Evolutionary conservation across 2,888 invertebrate genomes (phyloP).

Genomic region (Vannuccia rotundouncinata): DNA sequence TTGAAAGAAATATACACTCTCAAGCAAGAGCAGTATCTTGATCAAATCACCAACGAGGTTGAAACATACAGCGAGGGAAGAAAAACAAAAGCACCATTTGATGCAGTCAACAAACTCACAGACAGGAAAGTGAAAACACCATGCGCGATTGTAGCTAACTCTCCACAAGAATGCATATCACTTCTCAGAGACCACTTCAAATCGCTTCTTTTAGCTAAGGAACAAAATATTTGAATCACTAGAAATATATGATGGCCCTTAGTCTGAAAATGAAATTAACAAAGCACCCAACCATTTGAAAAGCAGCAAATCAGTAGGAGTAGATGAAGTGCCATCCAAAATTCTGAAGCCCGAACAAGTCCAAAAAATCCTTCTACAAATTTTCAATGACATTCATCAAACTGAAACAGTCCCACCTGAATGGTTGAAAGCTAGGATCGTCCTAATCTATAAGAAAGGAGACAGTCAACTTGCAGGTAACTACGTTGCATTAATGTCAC

Average conservation of each 20-base stretch:
- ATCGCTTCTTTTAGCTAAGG: constrained; percentile 15
- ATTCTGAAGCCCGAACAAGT: not conserved
- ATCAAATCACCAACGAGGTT: not conserved
- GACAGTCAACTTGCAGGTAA: not conserved
- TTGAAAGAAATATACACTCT: constrained; percentile 20
- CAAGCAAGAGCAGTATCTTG: constrained; percentile 23
- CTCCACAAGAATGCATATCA: constrained; percentile 17
- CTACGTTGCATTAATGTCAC: constrained; percentile 10
- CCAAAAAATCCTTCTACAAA: constrained; percentile 5
- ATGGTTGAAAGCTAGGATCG: constrained; percentile 12
- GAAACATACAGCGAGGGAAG: constrained; percentile 9
- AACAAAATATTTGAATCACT: constrained; percentile 12
- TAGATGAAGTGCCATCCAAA: not conserved
- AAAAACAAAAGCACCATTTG: constrained; percentile 3
- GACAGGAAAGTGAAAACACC: constrained; percentile 11
- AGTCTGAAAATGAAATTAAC: not conserved
- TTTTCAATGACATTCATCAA: not conserved
- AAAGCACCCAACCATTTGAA: constrained; percentile 16
- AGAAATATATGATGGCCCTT: not conserved
- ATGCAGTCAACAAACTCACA: constrained; percentile 7
- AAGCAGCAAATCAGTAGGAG: constrained; percentile 4
- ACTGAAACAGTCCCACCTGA: not conserved
- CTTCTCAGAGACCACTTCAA: constrained; percentile 14
- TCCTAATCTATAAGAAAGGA: not conserved
- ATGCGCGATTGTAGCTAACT: not conserved